These are phyloP conservation scores for Zosterops borbonicus DNA, from an alignment of 2,113 vertebrate species.

Conservation along the genomic window DNA sequence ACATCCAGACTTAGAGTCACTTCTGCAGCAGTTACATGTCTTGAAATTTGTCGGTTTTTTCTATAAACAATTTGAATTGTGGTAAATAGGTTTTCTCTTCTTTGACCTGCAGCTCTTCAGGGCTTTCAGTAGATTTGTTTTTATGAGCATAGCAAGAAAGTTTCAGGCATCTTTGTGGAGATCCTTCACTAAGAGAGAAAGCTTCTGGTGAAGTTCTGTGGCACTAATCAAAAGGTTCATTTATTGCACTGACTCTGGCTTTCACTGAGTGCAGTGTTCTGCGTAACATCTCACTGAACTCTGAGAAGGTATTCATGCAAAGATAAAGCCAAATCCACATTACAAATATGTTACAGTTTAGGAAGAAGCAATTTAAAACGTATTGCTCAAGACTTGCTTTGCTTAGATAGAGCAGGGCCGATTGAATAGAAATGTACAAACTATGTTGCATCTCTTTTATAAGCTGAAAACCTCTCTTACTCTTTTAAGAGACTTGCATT, in stretches of 20 bases:
- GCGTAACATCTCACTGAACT: neutral
- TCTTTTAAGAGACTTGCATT: neutral
- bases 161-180: neutral
- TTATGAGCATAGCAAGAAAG: neutral
- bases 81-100: neutral
- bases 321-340: conserved; percentile 12
- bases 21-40: neutral
- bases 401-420: neutral
- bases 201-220: neutral
- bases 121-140: neutral
- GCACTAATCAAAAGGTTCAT: neutral
- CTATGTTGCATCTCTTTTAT: neutral
- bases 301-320: neutral
- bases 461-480: neutral
- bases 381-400: neutral
- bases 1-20: neutral
- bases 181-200: neutral
- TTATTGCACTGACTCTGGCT: neutral
- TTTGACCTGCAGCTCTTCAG: neutral
- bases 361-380: neutral
- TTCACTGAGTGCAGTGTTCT: neutral
- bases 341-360: conserved; percentile 1
- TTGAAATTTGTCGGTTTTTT: neutral
- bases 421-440: neutral
- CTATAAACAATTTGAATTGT: neutral